phyloP scores from a whole-genome alignment of 1,140 invertebrate genomes.

The Drosophila burlai region DNA sequence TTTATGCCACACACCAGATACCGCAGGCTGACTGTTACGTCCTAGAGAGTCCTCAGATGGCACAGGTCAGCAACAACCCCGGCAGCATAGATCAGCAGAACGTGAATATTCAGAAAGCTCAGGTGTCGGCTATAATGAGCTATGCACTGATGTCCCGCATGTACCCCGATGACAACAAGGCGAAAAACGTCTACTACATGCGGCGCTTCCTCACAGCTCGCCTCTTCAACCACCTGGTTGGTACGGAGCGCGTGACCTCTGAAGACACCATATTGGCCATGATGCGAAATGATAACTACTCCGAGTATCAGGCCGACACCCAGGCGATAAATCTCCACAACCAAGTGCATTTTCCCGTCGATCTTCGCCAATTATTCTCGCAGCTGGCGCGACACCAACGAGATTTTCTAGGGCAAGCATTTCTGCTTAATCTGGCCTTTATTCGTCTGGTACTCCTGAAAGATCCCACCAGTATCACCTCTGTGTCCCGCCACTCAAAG shows the following conservation, averaged over 20 bases:
- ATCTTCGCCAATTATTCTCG: constrained; percentile 52
- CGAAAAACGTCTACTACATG: constrained; percentile 67
- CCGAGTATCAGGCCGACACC: constrained; percentile 22
- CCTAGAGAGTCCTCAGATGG: constrained; percentile 78
- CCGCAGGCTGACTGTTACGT: constrained; percentile 79
- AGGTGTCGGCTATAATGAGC: constrained; percentile 71
- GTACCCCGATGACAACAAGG: constrained; percentile 16
- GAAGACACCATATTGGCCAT: constrained; percentile 68
- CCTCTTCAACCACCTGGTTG: constrained; percentile 75
- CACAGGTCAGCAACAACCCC: constrained; percentile 69
- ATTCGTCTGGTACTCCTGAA: constrained; percentile 68
- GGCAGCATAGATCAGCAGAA: constrained; percentile 81
- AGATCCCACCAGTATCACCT: constrained; percentile 56
- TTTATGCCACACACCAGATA: constrained; percentile 71
- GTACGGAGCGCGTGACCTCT: constrained; percentile 74
- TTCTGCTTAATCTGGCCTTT: constrained; percentile 76
- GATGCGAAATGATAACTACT: constrained; percentile 63
- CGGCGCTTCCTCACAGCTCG: constrained; percentile 71
- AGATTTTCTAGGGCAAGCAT: constrained; percentile 74
- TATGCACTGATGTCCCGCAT: constrained; percentile 60
- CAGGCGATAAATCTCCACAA: background rate
- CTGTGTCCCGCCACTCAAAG: constrained; percentile 51
- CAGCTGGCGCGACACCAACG: constrained; percentile 66
- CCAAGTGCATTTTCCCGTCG: constrained; percentile 62
- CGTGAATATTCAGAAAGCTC: constrained; percentile 79